Conservation (phyloP, 2,797 vertebrate genomes). For the Huso huso region DNA sequence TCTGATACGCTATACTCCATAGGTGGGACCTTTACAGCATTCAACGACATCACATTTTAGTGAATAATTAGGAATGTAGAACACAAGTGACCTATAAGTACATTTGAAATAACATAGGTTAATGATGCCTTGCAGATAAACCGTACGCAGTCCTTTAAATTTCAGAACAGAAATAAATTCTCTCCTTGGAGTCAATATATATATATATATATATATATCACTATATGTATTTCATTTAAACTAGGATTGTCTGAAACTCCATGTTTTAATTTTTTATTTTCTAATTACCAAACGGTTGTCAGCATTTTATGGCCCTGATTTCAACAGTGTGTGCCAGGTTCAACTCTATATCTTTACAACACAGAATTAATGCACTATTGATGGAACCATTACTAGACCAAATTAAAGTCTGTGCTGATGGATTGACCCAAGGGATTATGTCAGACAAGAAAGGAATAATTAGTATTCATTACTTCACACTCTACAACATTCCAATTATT, state of each 20-base stretch:
- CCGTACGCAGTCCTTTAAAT: too few species aligned
- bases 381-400: conserved; percentile 99
- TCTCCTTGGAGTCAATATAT: conserved; percentile 58
- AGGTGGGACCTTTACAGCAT: too few species aligned
- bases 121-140: too few species aligned
- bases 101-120: conserved; percentile 31
- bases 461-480: conserved; percentile 99
- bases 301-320: conserved; percentile 78
- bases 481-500: conserved; percentile 99
- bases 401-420: conserved; percentile 99
- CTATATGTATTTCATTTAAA: conserved; percentile 91
- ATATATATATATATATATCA: conserved; percentile 54
- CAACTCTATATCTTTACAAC: conserved; percentile 98
- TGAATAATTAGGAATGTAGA: too few species aligned
- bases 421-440: conserved; percentile 90
- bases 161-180: conserved; percentile 39
- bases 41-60: too few species aligned
- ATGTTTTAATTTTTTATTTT: conserved; percentile 85
- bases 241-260: conserved; percentile 80
- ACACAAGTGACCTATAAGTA: conserved; percentile 27
- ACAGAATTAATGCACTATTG: conserved; percentile 99
- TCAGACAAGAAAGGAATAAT: conserved; percentile 99
- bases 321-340: conserved; percentile 76
- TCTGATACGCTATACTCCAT: too few species aligned
- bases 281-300: conserved; percentile 85